A percentile compares a stretch with the other conserved stretches of the same genome.
Evolutionary conservation across 2,797 vertebrate species (phyloP).

Genomic region (Lepilemur ruficaudatus): DNA sequence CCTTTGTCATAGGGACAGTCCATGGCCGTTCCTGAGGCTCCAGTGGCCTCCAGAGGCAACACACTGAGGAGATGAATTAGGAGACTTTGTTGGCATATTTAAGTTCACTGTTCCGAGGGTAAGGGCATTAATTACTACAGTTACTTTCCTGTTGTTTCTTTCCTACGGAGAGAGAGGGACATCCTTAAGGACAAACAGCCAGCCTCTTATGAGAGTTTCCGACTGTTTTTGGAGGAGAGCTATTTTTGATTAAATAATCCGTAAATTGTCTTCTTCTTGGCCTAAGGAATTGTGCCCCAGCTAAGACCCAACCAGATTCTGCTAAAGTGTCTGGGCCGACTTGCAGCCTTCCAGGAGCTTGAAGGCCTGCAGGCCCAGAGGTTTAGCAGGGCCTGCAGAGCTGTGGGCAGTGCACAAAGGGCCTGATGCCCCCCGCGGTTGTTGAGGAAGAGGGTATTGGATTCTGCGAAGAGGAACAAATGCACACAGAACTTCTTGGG

Average conservation of each 20-base stretch:
- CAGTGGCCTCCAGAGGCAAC: background rate
- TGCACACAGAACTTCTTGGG: background rate
- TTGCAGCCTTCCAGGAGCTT: background rate
- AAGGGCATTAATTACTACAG: background rate
- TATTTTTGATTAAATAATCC: background rate
- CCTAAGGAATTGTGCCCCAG: background rate
- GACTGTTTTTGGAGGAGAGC: background rate
- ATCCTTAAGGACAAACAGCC: background rate
- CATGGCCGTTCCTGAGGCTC: background rate
- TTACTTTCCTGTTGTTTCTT: background rate
- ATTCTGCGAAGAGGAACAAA: background rate
- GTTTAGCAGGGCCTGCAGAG: background rate
- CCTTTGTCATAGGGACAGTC: background rate
- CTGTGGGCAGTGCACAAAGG: rapidly evolving
- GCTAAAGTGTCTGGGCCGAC: background rate
- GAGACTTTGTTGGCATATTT: background rate
- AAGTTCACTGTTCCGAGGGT: background rate
- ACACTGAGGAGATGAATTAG: background rate
- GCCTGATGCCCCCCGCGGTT: background rate
- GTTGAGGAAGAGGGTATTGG: background rate
- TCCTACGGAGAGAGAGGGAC: background rate
- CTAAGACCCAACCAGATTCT: background rate
- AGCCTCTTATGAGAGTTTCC: background rate
- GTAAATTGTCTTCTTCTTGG: background rate
- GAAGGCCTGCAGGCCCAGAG: too few species aligned